These are phyloP conservation scores for Ranitomeya variabilis DNA, from an alignment of 2,113 vertebrate genomes.

Conservation along the genomic window DNA sequence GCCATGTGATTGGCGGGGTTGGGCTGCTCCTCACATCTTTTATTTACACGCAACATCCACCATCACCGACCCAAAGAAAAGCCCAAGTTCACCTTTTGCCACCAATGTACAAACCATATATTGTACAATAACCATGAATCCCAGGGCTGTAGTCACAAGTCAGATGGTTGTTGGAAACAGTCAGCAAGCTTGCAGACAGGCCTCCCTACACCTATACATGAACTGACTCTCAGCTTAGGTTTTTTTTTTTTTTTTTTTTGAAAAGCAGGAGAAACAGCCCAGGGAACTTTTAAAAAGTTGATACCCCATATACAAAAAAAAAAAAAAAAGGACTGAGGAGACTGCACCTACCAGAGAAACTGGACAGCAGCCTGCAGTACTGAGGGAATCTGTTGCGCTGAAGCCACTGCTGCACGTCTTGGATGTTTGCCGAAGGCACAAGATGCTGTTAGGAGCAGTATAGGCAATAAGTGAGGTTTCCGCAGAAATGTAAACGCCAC, in stretches of 20 bases:
- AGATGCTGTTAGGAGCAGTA: conserved; percentile 84
- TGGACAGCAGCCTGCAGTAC: conserved; percentile 89
- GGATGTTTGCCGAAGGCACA: conserved; percentile 83
- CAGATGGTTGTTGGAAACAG: not conserved
- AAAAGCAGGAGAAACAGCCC: too few relatives aligned
- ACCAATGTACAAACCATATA: too few relatives aligned
- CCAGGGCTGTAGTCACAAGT: too few relatives aligned
- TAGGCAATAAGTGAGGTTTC: conserved; percentile 63
- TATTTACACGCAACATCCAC: not conserved
- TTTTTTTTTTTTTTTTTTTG: too few relatives aligned
- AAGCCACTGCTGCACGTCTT: conserved; percentile 92
- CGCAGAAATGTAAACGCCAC: conserved; percentile 59
- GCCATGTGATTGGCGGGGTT: not conserved
- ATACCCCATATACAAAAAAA: not conserved
- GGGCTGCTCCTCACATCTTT: not conserved
- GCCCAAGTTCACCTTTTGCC: too few relatives aligned
- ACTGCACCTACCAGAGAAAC: conserved; percentile 82
- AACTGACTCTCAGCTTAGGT: too few relatives aligned
- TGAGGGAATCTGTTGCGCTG: conserved; percentile 88
- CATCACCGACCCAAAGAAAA: not conserved
- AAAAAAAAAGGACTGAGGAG: conserved; percentile 34
- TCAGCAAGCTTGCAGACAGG: not conserved
- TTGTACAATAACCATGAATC: too few relatives aligned
- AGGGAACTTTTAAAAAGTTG: not conserved
- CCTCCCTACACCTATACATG: too few relatives aligned